These are phyloP conservation scores for Cercopithecus mona DNA, from an alignment of 2,113 vertebrate genomes.

Conservation along the genomic window DNA sequence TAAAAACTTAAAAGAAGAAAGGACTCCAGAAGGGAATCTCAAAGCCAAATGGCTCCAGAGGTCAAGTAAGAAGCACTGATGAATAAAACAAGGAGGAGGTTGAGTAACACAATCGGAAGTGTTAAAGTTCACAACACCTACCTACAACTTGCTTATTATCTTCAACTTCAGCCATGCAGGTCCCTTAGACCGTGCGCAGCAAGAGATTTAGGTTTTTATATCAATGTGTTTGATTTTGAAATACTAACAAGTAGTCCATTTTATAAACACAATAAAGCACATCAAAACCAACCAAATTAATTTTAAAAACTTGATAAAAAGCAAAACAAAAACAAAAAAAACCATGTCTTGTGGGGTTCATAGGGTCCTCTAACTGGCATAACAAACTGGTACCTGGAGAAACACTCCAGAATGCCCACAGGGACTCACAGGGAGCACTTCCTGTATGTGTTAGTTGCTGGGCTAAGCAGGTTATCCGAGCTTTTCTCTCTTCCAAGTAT, in stretches of 20 bases:
- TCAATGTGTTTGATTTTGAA: neutral
- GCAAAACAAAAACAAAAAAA: neutral
- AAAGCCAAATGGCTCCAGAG: neutral
- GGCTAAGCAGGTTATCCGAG: neutral
- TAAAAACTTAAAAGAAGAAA: neutral
- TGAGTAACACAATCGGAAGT: accelerated
- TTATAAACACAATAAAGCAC: neutral
- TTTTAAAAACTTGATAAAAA: neutral
- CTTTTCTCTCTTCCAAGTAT: neutral
- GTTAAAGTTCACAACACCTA: neutral
- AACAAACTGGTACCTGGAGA: neutral
- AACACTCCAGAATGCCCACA: neutral
- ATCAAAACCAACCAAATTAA: neutral
- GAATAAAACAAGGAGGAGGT: neutral
- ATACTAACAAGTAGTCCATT: neutral
- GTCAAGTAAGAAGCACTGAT: neutral
- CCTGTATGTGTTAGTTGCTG: neutral
- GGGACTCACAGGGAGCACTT: accelerated
- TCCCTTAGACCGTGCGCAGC: too few relatives aligned
- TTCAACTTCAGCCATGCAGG: accelerated
- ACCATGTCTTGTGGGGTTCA: neutral
- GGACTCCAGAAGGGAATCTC: neutral
- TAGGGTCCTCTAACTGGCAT: neutral
- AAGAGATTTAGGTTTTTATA: neutral
- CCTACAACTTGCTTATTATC: neutral